Percentiles rank a stretch among this genome's conserved stretches.
phyloP scores from a whole-genome alignment of 92 coral and sea anemone genomes.

The Palythoa grandis region DNA sequence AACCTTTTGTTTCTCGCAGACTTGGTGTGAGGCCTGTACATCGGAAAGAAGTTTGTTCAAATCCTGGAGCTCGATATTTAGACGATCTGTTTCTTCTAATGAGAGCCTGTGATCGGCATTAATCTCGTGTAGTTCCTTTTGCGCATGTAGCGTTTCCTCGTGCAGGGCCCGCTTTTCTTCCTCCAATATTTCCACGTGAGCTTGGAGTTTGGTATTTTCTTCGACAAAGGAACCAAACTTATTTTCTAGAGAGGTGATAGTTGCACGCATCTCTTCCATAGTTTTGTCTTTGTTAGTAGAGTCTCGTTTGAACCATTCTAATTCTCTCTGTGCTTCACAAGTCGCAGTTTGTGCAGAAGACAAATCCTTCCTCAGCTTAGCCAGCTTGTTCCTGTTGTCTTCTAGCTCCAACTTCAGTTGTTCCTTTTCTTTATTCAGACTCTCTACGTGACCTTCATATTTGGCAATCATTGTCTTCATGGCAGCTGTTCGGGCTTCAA shows the following conservation, averaged over 20 bases:
- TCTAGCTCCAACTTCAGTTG: slow-evolving; percentile 83
- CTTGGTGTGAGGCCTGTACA: slow-evolving; percentile 86
- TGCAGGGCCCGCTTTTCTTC: slow-evolving; percentile 87
- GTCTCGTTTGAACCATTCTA: slow-evolving; percentile 88
- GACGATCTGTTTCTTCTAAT: slow-evolving; percentile 82
- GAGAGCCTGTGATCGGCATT: slow-evolving; percentile 81
- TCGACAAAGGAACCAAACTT: slow-evolving; percentile 89
- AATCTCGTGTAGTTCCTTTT: slow-evolving; percentile 78
- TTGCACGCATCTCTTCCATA: slow-evolving; percentile 80
- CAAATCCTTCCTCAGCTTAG: slow-evolving; percentile 74
- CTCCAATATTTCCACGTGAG: slow-evolving; percentile 85
- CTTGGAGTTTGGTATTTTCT: slow-evolving; percentile 89
- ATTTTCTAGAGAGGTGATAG: slow-evolving; percentile 89
- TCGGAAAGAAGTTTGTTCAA: slow-evolving; percentile 83
- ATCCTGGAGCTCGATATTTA: slow-evolving; percentile 81
- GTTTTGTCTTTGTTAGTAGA: slow-evolving; percentile 78
- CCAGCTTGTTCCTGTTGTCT: slow-evolving; percentile 84
- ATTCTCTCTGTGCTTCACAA: slow-evolving; percentile 74
- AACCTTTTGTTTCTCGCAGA: slow-evolving; percentile 78
- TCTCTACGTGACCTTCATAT: slow-evolving; percentile 80
- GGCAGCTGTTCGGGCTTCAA: slow-evolving; percentile 79
- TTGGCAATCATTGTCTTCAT: slow-evolving; percentile 87
- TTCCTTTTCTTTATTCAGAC: slow-evolving; percentile 67
- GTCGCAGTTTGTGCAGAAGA: slow-evolving; percentile 67
- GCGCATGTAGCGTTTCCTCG: slow-evolving; percentile 80